Conservation (phyloP, 1,140 invertebrate genomes). For the Papilio polytes region DNA sequence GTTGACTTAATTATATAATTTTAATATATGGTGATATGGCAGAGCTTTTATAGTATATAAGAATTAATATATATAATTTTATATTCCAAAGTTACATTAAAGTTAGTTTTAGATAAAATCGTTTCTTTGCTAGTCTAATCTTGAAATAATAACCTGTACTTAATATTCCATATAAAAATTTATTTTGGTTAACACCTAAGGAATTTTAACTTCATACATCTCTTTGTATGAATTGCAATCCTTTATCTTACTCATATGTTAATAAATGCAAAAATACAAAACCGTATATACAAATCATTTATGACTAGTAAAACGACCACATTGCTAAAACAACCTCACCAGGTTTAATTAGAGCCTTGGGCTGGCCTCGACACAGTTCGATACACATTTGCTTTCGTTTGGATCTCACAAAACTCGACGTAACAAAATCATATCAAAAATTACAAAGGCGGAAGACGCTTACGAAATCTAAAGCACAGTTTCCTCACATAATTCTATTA, state of each 20-base stretch:
- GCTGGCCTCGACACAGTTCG: conserved; percentile 55
- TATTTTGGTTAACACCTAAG: conserved; percentile 59
- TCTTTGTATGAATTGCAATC: conserved; percentile 64
- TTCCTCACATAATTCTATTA: conserved; percentile 39
- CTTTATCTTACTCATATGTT: conserved; percentile 62
- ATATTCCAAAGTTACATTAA: conserved; percentile 60
- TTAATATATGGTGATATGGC: conserved; percentile 44
- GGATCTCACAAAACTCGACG: conserved; percentile 59
- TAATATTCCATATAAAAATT: conserved; percentile 62
- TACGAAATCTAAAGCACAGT: conserved; percentile 44
- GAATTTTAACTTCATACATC: conserved; percentile 58
- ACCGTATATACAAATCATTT: conserved; percentile 78
- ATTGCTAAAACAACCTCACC: conserved; percentile 62
- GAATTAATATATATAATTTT: conserved; percentile 52
- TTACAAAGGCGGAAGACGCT: conserved; percentile 45
- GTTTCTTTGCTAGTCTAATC: conserved; percentile 41
- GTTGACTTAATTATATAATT: conserved; percentile 51
- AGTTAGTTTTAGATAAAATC: conserved; percentile 32
- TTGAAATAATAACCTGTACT: conserved; percentile 53
- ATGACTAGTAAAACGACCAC: conserved; percentile 79
- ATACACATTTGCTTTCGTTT: conserved; percentile 56
- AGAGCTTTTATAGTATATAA: conserved; percentile 48
- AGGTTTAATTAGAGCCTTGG: conserved; percentile 42
- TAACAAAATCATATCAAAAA: conserved; percentile 65
- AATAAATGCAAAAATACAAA: conserved; percentile 74